These are phyloP conservation scores for Papilio aristodemus DNA, from an alignment of 1,140 invertebrate species.

Conservation along the genomic window DNA sequence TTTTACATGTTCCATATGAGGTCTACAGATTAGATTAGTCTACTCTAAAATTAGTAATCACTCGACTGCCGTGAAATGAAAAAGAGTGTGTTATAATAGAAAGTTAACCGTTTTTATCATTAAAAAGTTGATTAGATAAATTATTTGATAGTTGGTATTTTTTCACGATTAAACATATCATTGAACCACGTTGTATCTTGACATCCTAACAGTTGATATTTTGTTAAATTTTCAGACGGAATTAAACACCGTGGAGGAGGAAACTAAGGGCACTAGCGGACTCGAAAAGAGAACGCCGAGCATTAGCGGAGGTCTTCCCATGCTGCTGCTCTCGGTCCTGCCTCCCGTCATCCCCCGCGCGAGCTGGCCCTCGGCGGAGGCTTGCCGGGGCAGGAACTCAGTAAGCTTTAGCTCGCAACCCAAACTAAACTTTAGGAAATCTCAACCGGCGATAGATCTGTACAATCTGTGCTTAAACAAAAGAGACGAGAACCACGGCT, in stretches of 20 bases:
- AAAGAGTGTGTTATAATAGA: no score
- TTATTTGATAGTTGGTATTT: neutral
- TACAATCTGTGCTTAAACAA: conserved; percentile 82
- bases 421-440: conserved; percentile 81
- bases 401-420: conserved; percentile 86
- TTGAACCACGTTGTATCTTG: neutral
- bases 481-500: conserved; percentile 80
- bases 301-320: conserved; percentile 85
- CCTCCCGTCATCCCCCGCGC: conserved; percentile 87
- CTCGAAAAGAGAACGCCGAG: conserved; percentile 82
- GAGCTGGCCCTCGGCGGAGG: conserved; percentile 87
- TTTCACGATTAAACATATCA: neutral
- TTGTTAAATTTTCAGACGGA: conserved; percentile 69
- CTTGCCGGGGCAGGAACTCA: conserved; percentile 78
- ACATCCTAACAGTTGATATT: neutral
- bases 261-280: conserved; percentile 50
- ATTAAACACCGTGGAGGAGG: conserved; percentile 74
- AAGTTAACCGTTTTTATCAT: no score
- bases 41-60: no score
- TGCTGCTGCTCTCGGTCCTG: conserved; percentile 85
- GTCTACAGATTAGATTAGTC: no score
- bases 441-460: conserved; percentile 80
- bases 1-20: no score
- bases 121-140: no score
- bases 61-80: no score